Conservation (phyloP, 1,140 invertebrate genomes). For the Leptinotarsa defecta region DNA sequence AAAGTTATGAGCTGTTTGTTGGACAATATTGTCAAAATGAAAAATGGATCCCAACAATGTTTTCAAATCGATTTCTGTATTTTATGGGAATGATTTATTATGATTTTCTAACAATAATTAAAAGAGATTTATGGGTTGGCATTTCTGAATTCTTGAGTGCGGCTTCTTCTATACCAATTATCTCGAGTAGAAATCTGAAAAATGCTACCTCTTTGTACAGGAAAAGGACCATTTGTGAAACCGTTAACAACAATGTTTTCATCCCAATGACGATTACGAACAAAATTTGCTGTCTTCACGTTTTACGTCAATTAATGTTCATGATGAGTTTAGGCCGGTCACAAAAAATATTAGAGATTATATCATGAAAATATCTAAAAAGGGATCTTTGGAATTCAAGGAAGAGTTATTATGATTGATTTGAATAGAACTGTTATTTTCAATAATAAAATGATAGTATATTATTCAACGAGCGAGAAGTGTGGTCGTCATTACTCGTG, state of each 20-base stretch:
- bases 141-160: constrained; percentile 7
- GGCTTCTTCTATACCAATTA: constrained; percentile 12
- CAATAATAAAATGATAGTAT: neutral
- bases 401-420: neutral
- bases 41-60: neutral
- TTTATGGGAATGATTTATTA: constrained; percentile 22
- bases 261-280: neutral
- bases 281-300: constrained; percentile 10
- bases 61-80: neutral
- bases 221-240: constrained; percentile 10
- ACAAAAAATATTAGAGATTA: too few species aligned
- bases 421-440: neutral
- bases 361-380: too few species aligned
- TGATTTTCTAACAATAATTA: constrained; percentile 22
- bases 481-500: too few species aligned
- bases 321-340: too few species aligned
- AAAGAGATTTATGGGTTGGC: constrained; percentile 22
- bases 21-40: constrained; percentile 5
- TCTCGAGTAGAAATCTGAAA: constrained; percentile 22
- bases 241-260: constrained; percentile 11
- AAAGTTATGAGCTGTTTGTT: neutral
- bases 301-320: constrained; percentile 5
- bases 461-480: too few species aligned
- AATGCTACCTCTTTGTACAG: constrained; percentile 20
- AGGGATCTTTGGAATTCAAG: too few species aligned